Evolutionary conservation across 2,888 invertebrate genomes (phyloP).

Genomic region (Rhabditoides inermis): DNA sequence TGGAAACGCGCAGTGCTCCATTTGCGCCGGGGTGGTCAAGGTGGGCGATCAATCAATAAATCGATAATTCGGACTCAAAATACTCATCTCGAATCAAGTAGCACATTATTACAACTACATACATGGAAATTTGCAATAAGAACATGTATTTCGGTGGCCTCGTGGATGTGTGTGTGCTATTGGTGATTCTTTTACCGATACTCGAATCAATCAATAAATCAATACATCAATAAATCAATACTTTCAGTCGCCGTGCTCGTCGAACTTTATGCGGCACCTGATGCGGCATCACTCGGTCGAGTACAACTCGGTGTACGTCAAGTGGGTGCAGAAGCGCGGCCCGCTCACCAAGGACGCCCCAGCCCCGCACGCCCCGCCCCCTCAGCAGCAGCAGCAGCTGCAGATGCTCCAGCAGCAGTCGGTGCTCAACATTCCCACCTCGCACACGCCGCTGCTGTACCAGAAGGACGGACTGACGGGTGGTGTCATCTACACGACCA

Average conservation of each 20-base stretch:
- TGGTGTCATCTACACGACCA: neutral
- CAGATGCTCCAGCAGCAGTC: no score
- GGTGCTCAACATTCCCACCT: neutral
- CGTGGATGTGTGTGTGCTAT: neutral
- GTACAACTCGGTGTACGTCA: conserved; percentile 32
- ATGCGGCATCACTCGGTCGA: conserved; percentile 34
- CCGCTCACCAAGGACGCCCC: no score
- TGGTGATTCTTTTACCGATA: neutral
- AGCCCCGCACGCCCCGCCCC: no score
- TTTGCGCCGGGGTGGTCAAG: conserved; percentile 27
- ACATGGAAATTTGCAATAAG: neutral
- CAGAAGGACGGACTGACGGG: neutral
- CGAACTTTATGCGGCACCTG: conserved; percentile 37
- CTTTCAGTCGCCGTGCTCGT: conserved; percentile 33
- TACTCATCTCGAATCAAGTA: neutral
- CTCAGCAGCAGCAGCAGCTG: no score
- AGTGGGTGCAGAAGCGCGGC: conserved; percentile 30
- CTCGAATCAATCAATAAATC: conserved; percentile 28
- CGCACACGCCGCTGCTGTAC: neutral
- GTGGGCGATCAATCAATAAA: neutral
- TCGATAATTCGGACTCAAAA: neutral
- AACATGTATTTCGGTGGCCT: no score
- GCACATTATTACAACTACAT: neutral
- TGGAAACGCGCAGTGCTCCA: conserved; percentile 34
- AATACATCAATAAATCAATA: no score